phyloP scores from a whole-genome alignment of 2,113 vertebrate genomes.

The Emydura subglobosa region DNA sequence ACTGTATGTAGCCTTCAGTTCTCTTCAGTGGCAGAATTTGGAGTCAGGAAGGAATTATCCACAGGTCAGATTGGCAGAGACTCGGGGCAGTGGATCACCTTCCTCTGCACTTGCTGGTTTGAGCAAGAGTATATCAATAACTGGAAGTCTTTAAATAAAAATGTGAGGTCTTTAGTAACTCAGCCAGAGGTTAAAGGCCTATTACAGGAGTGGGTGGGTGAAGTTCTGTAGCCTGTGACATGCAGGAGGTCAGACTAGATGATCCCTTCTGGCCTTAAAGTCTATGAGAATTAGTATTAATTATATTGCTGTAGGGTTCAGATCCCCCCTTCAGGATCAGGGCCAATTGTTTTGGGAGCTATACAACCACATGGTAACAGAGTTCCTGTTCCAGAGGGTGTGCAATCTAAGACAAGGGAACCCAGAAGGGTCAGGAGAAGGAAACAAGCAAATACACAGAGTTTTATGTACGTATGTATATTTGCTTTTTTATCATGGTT shows the following conservation, averaged over 20 bases:
- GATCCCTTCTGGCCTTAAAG: background rate
- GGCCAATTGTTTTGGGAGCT: rapidly evolving
- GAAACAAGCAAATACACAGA: background rate
- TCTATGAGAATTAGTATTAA: background rate
- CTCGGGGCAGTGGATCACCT: background rate
- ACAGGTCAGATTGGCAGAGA: background rate
- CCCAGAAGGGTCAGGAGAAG: background rate
- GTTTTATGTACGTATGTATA: background rate
- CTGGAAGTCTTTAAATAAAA: background rate
- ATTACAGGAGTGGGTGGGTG: background rate
- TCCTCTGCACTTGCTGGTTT: background rate
- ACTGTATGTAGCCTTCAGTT: background rate
- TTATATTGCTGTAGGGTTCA: rapidly evolving
- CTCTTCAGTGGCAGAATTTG: background rate
- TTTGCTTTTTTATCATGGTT: rapidly evolving
- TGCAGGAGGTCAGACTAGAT: background rate
- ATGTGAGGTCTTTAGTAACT: background rate
- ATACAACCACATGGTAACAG: rapidly evolving
- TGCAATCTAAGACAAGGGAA: rapidly evolving
- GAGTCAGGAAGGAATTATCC: background rate
- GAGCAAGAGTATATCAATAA: background rate
- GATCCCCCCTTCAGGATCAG: background rate
- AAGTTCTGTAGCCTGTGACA: background rate
- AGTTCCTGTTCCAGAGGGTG: background rate
- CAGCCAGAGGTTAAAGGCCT: background rate